Conservation (phyloP, 2,797 vertebrate genomes). For the Lacerta bilineata region DNA sequence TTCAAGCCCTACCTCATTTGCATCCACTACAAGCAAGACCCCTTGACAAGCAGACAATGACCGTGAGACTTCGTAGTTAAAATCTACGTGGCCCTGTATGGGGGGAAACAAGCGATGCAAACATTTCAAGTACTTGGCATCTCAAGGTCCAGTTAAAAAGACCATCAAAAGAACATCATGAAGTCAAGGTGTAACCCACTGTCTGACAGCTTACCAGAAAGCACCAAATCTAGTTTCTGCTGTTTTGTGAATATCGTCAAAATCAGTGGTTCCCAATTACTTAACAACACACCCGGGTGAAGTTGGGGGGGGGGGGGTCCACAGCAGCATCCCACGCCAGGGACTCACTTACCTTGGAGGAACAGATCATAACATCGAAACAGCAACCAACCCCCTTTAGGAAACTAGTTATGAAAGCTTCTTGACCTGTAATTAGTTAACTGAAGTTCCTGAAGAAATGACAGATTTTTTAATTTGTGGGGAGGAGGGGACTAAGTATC, state of each 20-base stretch:
- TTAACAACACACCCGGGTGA: too few species aligned
- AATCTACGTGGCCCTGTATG: conserved; percentile 95
- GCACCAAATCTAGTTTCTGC: neutral
- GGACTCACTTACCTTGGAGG: too few species aligned
- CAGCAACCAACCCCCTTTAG: neutral
- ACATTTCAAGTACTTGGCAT: neutral
- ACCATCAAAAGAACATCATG: neutral
- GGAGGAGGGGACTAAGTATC: too few species aligned
- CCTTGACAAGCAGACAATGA: conserved; percentile 97
- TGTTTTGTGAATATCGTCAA: neutral
- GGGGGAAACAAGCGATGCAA: conserved; percentile 20
- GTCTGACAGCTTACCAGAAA: neutral
- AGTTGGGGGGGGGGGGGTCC: too few species aligned
- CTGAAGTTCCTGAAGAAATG: neutral
- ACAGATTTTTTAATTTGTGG: too few species aligned
- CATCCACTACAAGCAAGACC: conserved; percentile 94
- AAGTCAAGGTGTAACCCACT: neutral
- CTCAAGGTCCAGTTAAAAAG: accelerated
- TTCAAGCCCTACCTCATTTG: conserved; percentile 91
- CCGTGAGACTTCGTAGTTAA: conserved; percentile 96
- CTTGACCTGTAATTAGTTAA: neutral
- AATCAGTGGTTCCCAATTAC: too few species aligned
- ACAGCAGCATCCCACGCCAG: too few species aligned
- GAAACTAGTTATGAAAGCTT: neutral
- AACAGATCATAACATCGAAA: neutral